Conservation (phyloP, 2,797 vertebrate species). For the Loriculus beryllinus region DNA sequence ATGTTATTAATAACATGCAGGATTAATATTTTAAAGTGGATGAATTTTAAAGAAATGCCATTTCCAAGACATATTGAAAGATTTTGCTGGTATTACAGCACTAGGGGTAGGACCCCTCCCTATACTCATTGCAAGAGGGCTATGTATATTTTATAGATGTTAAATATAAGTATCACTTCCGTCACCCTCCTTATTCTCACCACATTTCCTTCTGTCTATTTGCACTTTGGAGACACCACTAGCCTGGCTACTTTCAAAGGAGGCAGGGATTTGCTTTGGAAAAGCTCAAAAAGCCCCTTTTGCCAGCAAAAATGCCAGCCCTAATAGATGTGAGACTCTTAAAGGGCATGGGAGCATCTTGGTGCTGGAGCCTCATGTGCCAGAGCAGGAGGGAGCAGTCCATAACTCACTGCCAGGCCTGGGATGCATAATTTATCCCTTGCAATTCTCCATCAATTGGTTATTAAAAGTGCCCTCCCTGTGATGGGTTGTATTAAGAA, state of each 20-base stretch:
- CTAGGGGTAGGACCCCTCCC: neutral
- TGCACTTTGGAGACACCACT: neutral
- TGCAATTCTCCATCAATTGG: slow-evolving; percentile 78
- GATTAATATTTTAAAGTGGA: slow-evolving; percentile 68
- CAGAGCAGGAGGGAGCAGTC: slow-evolving; percentile 38
- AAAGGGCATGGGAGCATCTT: neutral
- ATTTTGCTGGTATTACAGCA: neutral
- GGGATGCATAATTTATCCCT: slow-evolving; percentile 77
- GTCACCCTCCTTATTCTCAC: neutral
- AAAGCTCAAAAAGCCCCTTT: neutral
- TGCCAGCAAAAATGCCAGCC: neutral
- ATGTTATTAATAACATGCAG: slow-evolving; percentile 47
- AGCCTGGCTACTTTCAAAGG: neutral
- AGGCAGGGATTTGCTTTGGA: neutral
- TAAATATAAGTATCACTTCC: neutral
- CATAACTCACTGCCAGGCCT: slow-evolving; percentile 65
- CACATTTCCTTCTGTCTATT: neutral
- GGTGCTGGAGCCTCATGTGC: neutral
- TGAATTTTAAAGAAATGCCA: slow-evolving; percentile 38
- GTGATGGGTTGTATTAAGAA: slow-evolving; percentile 67
- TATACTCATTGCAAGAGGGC: neutral
- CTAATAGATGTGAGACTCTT: neutral
- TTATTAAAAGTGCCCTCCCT: slow-evolving; percentile 78
- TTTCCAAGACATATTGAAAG: slow-evolving; percentile 12
- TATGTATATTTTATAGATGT: slow-evolving; percentile 7